Evolutionary conservation across 2,113 vertebrate species (phyloP), one percentile per base, ranked within the genome.

Genomic region (Engraulis encrasicolus): DNA sequence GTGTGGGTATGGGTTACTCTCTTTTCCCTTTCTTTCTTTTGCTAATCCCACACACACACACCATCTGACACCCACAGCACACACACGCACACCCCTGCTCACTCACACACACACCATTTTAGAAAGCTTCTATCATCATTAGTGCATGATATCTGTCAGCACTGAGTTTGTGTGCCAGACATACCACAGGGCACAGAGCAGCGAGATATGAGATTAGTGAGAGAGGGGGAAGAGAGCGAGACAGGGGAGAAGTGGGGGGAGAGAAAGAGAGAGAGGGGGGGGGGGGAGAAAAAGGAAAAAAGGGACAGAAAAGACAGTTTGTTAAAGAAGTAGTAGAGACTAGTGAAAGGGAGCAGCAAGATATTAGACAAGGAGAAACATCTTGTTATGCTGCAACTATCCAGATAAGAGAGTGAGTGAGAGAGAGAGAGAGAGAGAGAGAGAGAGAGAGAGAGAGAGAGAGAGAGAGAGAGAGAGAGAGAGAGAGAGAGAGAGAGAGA

Each of bases 1-100:
- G n/a, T n/a, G n/a, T n/a, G n/a, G n/a, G n/a, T n/a, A n/a, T n/a
- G n/a, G n/a, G n/a, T n/a, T n/a, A n/a, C n/a, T n/a, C n/a, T n/a
- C n/a, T n/a, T n/a, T n/a, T n/a, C n/a, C n/a, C n/a, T n/a, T n/a
- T n/a, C n/a, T n/a, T 54, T 45, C 61, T 49, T 19, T 14, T 45
- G 77, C 19, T 48, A 66, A 23, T 54, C 54, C 45, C 82, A 50
- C 50, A 15, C 78, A 12, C 52, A 31, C 48, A 23, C 18, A 40
- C 77, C 45, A 80, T 18, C 40, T 79, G 34, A 66, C 78, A 81
- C 58, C n/a, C 58, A 61, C 58, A 61, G n/a, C n/a, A 61, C 58
- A n/a, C 58, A 61, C 58, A 61, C 58, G 27, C 54, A 58, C 54
- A 58, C 54, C 6, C 18, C 6, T 20, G 23, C 54, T n/a, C 54